A percentile compares a stretch with the other conserved stretches of the same genome.
Conservation (phyloP, 2,888 invertebrate genomes). For the Cremastinae sp. region DNA sequence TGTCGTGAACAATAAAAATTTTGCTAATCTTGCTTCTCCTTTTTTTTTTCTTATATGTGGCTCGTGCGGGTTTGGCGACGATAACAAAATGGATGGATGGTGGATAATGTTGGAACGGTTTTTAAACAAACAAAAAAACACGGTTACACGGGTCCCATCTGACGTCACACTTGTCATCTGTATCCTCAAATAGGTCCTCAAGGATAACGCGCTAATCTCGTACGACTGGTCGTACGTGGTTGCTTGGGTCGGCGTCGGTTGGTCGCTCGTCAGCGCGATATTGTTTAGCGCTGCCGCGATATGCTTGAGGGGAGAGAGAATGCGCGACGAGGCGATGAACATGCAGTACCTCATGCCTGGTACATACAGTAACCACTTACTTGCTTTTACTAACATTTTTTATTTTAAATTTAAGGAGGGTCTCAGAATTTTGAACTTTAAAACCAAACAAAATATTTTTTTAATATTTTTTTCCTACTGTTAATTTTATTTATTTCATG, state of each 20-base stretch:
- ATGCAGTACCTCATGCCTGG: conserved; percentile 99
- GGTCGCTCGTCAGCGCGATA: conserved; percentile 94
- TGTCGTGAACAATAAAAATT: conserved; percentile 54
- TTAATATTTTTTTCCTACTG: no score
- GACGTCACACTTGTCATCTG: conserved; percentile 18
- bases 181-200: conserved; percentile 85
- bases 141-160: conserved; percentile 47
- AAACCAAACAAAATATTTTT: no score
- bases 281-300: conserved; percentile 96
- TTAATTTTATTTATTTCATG: no score
- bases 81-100: neutral
- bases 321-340: conserved; percentile 97
- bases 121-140: no score
- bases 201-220: conserved; percentile 90
- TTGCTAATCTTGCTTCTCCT: conserved; percentile 71
- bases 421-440: no score
- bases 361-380: conserved; percentile 80
- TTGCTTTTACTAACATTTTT: conserved; percentile 70
- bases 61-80: conserved; percentile 26
- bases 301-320: conserved; percentile 95
- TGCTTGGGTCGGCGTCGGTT: conserved; percentile 97
- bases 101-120: conserved; percentile 6
- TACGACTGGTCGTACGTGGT: conserved; percentile 99
- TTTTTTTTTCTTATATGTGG: conserved; percentile 42
- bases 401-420: no score